Base-by-base conservation (phyloP, 2,797 vertebrate species). In the Pangasius sanitwongsei region DNA sequence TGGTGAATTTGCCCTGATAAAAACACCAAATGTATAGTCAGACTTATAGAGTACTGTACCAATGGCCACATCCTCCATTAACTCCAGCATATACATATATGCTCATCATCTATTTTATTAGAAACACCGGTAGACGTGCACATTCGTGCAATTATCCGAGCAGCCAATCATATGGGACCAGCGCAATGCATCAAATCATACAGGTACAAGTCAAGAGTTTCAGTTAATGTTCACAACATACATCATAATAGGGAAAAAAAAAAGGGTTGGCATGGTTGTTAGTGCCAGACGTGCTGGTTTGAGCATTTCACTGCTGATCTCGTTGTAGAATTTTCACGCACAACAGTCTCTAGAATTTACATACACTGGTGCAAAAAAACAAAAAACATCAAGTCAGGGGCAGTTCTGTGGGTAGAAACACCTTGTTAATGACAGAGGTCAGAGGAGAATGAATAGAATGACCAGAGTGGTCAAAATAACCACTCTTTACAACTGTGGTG, bases 1-100 rank as follows among this genome's bases (percentile, higher is more conserved):
- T 99, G 7, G 98, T 99, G 94, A 99, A 99, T 89, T 99, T 99
- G 65, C 98, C 98, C 98, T 99, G 90, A 77, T 48, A n/a, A 69
- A 69, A 85, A 37, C 23, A 59, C 28, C 37, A 16, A 55, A 57
- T 13, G 2, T 37, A 6, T 23, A 80, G 86, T 16, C 31, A 65
- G 82, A 65, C 15, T 20, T 65, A 28, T n/a, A 6, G 37, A 83
- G 65, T 23, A 18, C 59, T 16, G 0, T 44, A 0, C 16, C 20
- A 50, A 57, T 1, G 1, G 8, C 50, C 25, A 55, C 28, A 18
- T 53, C 50, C 13, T 31, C 25, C 25, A 53, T 0, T n/a, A 31
- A 55, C 28, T 57, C 77, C 53, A 81, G 23, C 6, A 57, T 81
- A 55, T 2, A n/a, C 28, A 8, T 55, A 48, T 25, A n/a, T 4